Evolutionary conservation across 2,888 invertebrate species (phyloP), one percentile per base, ranked within the genome.

Genomic region (Yponomeuta plumbellus): DNA sequence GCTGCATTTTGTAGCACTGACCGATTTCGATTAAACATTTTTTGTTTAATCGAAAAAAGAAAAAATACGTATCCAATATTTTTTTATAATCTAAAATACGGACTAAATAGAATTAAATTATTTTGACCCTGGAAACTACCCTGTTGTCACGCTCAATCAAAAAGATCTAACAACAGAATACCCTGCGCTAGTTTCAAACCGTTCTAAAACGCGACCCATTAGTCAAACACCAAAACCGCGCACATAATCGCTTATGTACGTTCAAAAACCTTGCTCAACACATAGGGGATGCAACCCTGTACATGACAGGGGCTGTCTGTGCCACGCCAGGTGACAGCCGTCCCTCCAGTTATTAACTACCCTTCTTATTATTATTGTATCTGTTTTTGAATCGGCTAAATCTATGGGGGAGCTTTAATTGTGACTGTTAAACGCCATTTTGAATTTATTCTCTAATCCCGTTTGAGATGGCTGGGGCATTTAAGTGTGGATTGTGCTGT

Each of bases 351-450:
- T 57, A 64, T 67, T 64, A 58, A 74, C 74, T 78, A 75, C 81
- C 80, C 83, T 78, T 80, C 82, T 81, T 88, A 89, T 90, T 89
- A 90, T 90, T 89, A 89, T 85, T 88, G 89, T 91, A 88, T 91
- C 90, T 91, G 88, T 89, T 89, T 88, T 81, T 89, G 88, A 89
- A 88, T 87, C 81, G 81, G 76, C 81, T 83, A 80, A 85, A 83
- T 83, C 81, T 80, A 81, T 80, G 77, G 86, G 90, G 89, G 88
- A 86, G 82, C 21, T 84, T 85, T 88, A 89, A 89, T 89, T 87
- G 88, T 86, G 74, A 79, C 59, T 77, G 78, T 78, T 82, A 85
- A 86, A 83, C 88, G 90, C 88, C 86, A 88, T 89, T 85, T 91
- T 90, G 86, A 78, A 86, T 83, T 76, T 80, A 76, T 75, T 76